Base-by-base conservation (phyloP, 1,140 invertebrate species). In the Leptopilina clavipes region DNA sequence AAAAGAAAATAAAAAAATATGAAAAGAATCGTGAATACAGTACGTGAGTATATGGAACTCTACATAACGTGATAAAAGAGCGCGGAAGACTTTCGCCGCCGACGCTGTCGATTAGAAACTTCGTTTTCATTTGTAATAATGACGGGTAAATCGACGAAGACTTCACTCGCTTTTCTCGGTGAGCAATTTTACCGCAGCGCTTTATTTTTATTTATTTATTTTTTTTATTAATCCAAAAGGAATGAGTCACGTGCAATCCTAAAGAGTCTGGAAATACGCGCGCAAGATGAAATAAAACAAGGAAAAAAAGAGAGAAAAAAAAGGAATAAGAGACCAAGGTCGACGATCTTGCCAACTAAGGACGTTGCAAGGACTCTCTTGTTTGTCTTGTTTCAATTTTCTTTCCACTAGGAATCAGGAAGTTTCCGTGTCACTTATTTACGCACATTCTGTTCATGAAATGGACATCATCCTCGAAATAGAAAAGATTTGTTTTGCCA, bases 321-420 rank as follows among this genome's bases (percentile, higher is more conserved):
- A 75, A 75, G 78, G 18, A 75, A 79, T 78, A 84, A 73, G 83
- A 84, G 84, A 79, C 78, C 80, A 86, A 83, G 83, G 84, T 83
- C 82, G 79, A 74, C 78, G 80, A 81, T 85, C 77, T 81, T 80
- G 81, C 77, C 81, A 73, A 65, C 78, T 85, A 78, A 74, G 73
- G 80, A 81, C 76, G 79, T 82, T 75, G 81, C 81, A 81, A 86
- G 82, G 79, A 82, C 79, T 75, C 72, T n/a, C 17, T 40, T 71
- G 75, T 75, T 70, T 75, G 72, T 78, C 80, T 85, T 80, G 73
- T 81, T 75, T 48, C 45, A 12, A 70, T 19, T 19, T 48, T 56
- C 25, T 48, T 31, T 22, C 70, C 73, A 80, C 56, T 48, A 70
- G 77, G 73, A 84, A 83, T 12, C 48, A 52, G n/a, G 48, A 52